phyloP scores from a whole-genome alignment of 2,888 invertebrate genomes.

The Dicyrtoma fusca region DNA sequence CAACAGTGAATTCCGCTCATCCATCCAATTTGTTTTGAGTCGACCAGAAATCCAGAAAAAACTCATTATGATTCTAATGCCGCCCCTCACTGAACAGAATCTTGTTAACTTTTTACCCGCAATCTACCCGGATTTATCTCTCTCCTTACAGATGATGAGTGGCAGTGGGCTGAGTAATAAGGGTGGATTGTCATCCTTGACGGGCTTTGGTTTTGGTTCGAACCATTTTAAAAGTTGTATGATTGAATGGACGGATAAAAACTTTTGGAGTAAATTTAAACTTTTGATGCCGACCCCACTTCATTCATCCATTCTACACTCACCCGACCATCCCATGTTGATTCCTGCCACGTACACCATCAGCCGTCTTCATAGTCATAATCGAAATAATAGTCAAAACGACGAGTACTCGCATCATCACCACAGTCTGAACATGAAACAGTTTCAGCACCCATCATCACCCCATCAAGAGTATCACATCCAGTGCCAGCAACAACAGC shows the following conservation, averaged over 20 bases:
- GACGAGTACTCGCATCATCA: neutral
- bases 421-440: neutral
- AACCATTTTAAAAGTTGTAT: slow-evolving; percentile 24
- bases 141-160: neutral
- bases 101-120: slow-evolving; percentile 39
- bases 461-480: too few species aligned
- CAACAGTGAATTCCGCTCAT: slow-evolving; percentile 83
- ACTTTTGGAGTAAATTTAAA: slow-evolving; percentile 54
- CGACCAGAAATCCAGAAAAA: slow-evolving; percentile 44
- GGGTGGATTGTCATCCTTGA: neutral
- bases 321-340: slow-evolving; percentile 31
- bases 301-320: slow-evolving; percentile 5
- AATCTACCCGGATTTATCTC: neutral
- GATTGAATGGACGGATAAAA: slow-evolving; percentile 47
- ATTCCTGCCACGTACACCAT: slow-evolving; percentile 38
- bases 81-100: slow-evolving; percentile 42
- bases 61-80: slow-evolving; percentile 49
- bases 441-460: too few species aligned
- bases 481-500: too few species aligned
- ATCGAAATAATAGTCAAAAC: neutral
- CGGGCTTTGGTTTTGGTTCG: neutral
- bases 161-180: neutral
- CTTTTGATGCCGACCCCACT: slow-evolving; percentile 40
- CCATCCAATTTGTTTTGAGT: slow-evolving; percentile 66
- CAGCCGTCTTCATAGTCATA: slow-evolving; percentile 12